Conservation (phyloP, 2,797 vertebrate species). For the Austrolebias charrua region DNA sequence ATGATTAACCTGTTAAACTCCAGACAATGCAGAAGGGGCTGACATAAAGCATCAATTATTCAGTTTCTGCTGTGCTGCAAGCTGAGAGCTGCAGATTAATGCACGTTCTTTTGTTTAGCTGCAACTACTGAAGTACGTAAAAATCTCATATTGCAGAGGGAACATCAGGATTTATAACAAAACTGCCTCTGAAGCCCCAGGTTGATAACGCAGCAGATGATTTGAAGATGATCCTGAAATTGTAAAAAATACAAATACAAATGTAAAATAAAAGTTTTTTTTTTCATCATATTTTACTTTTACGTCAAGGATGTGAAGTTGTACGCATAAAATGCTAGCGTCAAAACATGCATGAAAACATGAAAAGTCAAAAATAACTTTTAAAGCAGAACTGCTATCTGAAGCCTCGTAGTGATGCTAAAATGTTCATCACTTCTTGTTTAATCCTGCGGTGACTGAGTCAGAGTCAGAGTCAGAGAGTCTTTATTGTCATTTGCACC, state of each 20-base stretch:
- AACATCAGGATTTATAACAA: constrained; percentile 39
- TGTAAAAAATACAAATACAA: background rate
- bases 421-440: constrained; percentile 26
- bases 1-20: constrained; percentile 55
- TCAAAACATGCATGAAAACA: background rate
- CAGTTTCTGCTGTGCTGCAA: constrained; percentile 28
- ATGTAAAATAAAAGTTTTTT: constrained; percentile 8
- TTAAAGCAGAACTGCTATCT: constrained; percentile 16
- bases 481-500: too few species aligned
- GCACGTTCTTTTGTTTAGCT: constrained; percentile 46
- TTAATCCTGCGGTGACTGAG: too few species aligned
- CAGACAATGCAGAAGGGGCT: constrained; percentile 19
- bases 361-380: background rate
- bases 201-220: background rate
- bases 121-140: constrained; percentile 48
- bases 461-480: too few species aligned
- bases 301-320: constrained; percentile 6
- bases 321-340: background rate
- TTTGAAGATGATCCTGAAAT: constrained; percentile 20
- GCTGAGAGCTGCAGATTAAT: constrained; percentile 44
- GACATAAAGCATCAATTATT: constrained; percentile 54
- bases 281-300: background rate
- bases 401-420: background rate
- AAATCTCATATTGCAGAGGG: constrained; percentile 30
- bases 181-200: constrained; percentile 23